Base-by-base conservation (phyloP, 2,113 vertebrate species). In the Mugil cephalus region DNA sequence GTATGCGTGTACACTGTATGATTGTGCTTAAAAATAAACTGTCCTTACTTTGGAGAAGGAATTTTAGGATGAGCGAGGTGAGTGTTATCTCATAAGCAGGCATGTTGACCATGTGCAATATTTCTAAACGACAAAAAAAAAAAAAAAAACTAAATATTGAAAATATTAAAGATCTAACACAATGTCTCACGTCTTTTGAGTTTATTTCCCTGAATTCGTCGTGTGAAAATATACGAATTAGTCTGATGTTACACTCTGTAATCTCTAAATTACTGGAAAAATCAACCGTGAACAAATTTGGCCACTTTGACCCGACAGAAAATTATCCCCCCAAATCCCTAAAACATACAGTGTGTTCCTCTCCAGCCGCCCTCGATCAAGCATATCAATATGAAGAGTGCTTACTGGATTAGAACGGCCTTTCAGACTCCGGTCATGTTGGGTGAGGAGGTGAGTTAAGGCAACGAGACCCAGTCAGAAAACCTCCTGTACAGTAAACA, bases 31-130 rank as follows among this genome's bases (percentile, higher is more conserved):
- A 90, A 90, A 93, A 91, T 92, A 87, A 93, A 91, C 88, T 93
- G 91, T 93, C 89, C 89, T 93, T 93, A 92, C 82, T 84, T 93
- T 91, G 92, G 89, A 92, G 92, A 93, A 93, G 92, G 91, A 93
- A 89, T 88, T 90, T 92, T 90, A 86, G 91, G 87, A 90, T 89
- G 92, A 92, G 91, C 87, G 69, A 87, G 74, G 77, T 92, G 93
- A 93, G 92, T 92, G 85, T 88, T 80, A 90, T 89, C 91, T 94
- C 92, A 90, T 90, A 89, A 93, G 89, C 90, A 91, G 93, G 94
- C 94, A 94, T 94, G 93, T 93, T 94, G 94, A 95, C 91, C 93
- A 95, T 94, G 94, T 95, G 94, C 93, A 95, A 94, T 95, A 94
- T 95, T 95, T 95, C 93, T 93, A 94, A 93, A 93, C 87, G 77